phyloP scores from a whole-genome alignment of 2,797 vertebrate species.

The Cheirogaleus major region DNA sequence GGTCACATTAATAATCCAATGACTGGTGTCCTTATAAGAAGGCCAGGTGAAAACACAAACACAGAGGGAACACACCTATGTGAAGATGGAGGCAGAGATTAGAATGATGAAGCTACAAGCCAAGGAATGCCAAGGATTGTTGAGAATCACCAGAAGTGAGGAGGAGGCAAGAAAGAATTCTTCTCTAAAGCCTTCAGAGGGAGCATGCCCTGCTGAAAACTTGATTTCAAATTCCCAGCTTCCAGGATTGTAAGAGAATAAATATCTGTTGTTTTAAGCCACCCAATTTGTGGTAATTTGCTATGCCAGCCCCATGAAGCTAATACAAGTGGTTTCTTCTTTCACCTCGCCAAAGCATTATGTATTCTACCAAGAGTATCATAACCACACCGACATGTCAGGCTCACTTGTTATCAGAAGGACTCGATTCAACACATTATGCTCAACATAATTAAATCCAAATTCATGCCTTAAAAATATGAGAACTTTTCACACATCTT shows the following conservation, averaged over 20 bases:
- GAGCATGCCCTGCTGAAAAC: background rate
- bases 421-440: background rate
- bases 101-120: background rate
- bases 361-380: background rate
- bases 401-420: background rate
- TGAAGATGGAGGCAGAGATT: background rate
- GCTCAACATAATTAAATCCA: background rate
- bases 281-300: background rate
- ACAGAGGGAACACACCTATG: background rate
- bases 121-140: background rate
- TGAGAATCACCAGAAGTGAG: background rate
- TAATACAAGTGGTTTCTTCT: background rate
- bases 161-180: background rate
- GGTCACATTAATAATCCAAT: background rate
- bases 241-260: background rate
- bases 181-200: background rate
- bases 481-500: background rate
- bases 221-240: background rate
- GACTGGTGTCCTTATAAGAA: background rate
- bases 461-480: background rate
- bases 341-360: background rate
- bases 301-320: background rate
- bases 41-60: background rate
- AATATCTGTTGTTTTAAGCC: background rate
- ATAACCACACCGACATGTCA: background rate